Conservation (phyloP, 1,140 invertebrate genomes). For the Brachionus sp. region DNA sequence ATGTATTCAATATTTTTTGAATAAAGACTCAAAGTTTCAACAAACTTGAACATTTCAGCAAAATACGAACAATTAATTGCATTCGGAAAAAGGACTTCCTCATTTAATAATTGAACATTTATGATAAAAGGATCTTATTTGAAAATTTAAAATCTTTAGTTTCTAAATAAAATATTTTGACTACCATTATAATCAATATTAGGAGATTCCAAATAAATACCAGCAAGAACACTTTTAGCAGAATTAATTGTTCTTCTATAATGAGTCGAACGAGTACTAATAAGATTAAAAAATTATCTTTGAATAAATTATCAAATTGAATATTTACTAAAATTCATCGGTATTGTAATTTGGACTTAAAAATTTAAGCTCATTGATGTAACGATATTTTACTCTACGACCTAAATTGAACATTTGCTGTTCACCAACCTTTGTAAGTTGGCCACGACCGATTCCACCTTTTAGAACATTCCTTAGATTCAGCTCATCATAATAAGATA, state of each 20-base stretch:
- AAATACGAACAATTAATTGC: conserved; percentile 30
- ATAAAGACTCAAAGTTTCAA: not conserved
- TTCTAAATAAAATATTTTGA: not conserved
- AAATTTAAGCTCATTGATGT: conserved; percentile 9
- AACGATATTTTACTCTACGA: not conserved
- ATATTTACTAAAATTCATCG: conserved; percentile 18
- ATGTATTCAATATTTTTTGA: conserved; percentile 4
- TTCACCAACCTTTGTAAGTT: conserved; percentile 34
- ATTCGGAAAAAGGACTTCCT: conserved; percentile 35
- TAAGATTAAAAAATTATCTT: not conserved
- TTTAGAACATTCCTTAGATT: not conserved
- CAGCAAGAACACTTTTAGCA: conserved; percentile 19
- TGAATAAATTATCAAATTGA: not conserved
- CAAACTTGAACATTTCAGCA: conserved; percentile 37
- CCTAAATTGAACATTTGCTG: conserved; percentile 42
- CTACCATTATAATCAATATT: not conserved
- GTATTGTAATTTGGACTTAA: not conserved
- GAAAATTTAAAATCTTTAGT: not conserved
- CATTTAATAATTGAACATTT: conserved; percentile 13
- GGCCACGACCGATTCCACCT: not conserved
- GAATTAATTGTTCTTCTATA: not conserved
- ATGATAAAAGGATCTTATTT: conserved; percentile 25
- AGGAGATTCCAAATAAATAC: not conserved
- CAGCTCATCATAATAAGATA: conserved; percentile 32
- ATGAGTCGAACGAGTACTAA: conserved; percentile 36